Evolutionary conservation across 2,888 invertebrate species (phyloP).

Genomic region (Eucera pruinosa): DNA sequence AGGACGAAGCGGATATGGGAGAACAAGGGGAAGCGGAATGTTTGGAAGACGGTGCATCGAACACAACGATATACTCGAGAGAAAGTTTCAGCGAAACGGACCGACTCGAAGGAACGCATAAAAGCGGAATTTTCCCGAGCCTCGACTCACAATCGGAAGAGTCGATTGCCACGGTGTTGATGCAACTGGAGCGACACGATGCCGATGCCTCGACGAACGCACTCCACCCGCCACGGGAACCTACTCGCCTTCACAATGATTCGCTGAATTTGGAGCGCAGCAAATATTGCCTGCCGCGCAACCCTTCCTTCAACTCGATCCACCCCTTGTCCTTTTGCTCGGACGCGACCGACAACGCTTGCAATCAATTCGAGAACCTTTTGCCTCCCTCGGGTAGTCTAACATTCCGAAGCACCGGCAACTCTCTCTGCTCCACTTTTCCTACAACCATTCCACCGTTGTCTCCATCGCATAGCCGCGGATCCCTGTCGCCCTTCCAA

Average conservation of each 20-base stretch:
- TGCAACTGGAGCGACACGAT: too few relatives aligned
- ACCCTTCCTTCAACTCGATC: neutral
- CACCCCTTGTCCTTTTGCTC: neutral
- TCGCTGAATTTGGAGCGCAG: neutral
- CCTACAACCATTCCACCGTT: too few relatives aligned
- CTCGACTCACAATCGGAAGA: neutral
- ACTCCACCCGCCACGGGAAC: too few relatives aligned
- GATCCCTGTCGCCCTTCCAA: too few relatives aligned
- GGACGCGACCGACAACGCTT: neutral
- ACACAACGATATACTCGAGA: neutral
- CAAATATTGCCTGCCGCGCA: neutral
- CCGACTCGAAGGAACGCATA: too few relatives aligned
- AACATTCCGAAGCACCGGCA: too few relatives aligned
- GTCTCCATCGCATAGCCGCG: neutral
- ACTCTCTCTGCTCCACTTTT: neutral
- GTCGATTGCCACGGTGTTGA: too few relatives aligned
- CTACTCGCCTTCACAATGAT: neutral
- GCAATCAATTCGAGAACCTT: neutral
- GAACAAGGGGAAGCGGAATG: neutral
- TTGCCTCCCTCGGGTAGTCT: neutral
- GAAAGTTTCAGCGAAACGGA: neutral
- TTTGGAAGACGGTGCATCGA: neutral
- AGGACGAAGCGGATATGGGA: too few relatives aligned
- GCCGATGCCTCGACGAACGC: too few relatives aligned
- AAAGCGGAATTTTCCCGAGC: neutral